Evolutionary conservation across 2,888 invertebrate genomes (phyloP), one percentile per base, ranked within the genome.

Genomic region (Nudaria mundana): DNA sequence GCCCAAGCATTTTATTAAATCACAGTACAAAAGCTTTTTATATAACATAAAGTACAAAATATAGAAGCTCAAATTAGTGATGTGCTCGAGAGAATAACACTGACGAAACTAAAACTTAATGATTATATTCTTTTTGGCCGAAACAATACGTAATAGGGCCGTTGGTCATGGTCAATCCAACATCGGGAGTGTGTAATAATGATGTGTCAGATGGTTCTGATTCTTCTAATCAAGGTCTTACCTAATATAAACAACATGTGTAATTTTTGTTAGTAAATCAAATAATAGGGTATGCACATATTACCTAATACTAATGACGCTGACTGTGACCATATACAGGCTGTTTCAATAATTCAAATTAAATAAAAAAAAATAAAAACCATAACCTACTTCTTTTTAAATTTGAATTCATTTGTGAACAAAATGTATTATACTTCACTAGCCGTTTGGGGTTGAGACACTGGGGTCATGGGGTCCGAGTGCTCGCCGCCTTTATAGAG

Each of bases 111-210:
- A 10, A 30, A n/a, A 10, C n/a, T n/a, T n/a, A n/a, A n/a, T n/a
- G n/a, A n/a, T n/a, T n/a, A n/a, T n/a, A n/a, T n/a, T n/a, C n/a
- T n/a, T n/a, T n/a, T n/a, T n/a, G n/a, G n/a, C n/a, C n/a, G n/a
- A n/a, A n/a, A n/a, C n/a, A n/a, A n/a, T n/a, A n/a, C n/a, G n/a
- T n/a, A 15, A 18, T 30, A 30, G 30, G 30, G 30, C 18, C 18
- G 23, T 33, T 23, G 23, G 18, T 30, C 30, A 30, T 11, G 30
- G 30, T 30, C 30, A 30, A 18, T 30, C 30, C 18, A 18, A 8
- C 16, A 30, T 18, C 5, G 6, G 28, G 11, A 28, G 12, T 23
- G 8, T n/a, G 23, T 22, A 24, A 26, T 30, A 30, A 10, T 30
- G 29, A 30, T 8, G 32, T 12, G 12, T 33, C 33, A 24, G 14